Evolutionary conservation across 2,113 vertebrate species (phyloP), one percentile per base, ranked within the genome.

Genomic region (Sinocyclocheilus grahami): DNA sequence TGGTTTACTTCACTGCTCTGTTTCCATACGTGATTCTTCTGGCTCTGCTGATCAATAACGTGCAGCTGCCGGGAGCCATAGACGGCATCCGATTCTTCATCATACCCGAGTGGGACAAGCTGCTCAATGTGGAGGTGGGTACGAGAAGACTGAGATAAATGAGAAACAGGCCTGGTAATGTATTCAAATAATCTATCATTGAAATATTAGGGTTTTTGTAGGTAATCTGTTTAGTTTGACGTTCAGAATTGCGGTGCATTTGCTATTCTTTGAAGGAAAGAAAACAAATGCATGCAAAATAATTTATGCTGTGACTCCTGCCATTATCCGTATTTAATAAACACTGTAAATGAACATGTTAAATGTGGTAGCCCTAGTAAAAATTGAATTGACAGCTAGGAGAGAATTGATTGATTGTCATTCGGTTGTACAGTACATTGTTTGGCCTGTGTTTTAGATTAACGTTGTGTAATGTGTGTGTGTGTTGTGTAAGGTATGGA

Each of bases 1-100:
- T 95, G 81, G 95, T 96, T 42, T 96, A 96, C 86, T 93, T 96
- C 87, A 96, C 95, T 0, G 94, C 93, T 46, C 89, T 95, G 69
- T 95, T 96, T 87, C 95, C 95, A 0, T 96, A 96, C 6, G 88
- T 94, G 3, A 93, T 95, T 77, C 91, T 96, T 53, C 85, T 96
- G 58, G 92, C 94, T 1, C 85, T 96, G 82, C 91, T 96, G 85
- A 92, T 96, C 84, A 95, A 95, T 88, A 96, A 96, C 5, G 89
- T 82, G 22, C 94, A 94, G 90, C 94, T 96, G 51, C 94, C 95
- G 2, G 95, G 95, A 67, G 95, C 95, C 6, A 16, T 92, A 27
- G 55, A 90, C 0, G 95, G 95, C 71, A 95, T 96, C 58, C 58
- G 6, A 0, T 96, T 94, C 90, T 96, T 95, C 80, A 95, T 95